Base-by-base conservation (phyloP, 1,140 invertebrate genomes). In the Trachymyrmex cornetzi region DNA sequence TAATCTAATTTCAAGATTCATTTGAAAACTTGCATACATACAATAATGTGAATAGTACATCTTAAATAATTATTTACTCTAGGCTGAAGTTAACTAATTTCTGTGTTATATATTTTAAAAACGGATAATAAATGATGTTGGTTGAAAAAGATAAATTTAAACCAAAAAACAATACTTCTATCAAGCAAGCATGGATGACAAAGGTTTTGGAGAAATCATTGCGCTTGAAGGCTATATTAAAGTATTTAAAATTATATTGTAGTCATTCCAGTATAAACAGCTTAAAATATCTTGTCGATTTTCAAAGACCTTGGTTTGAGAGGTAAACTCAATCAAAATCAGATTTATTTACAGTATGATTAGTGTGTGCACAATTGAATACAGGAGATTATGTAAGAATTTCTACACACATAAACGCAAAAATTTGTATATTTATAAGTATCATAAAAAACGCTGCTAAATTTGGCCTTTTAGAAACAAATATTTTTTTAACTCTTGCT, bases 221-320 rank as follows among this genome's bases (percentile, higher is more conserved):
- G 1, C n/a, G 19, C 3, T 50, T 14, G 4, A 61, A 30, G 5
- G 9, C 66, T 53, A 53, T 89, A 24, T n/a, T 14, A 34, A 81
- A 90, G 75, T 87, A 91, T 44, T 22, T 89, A 22, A 88, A 86
- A 30, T 44, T 77, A 19, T 92, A 89, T 64, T 87, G 90, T 77
- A 22, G 84, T 14, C 50, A 91, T 64, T 87, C 89, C 16, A 90
- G 86, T 57, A 64, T 90, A 30, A 66, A 44, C 0, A 85, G 85
- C 16, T 64, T 86, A 12, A 92, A 90, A 44, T 90, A 90, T 30
- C 67, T 90, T 19, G 72, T 24, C 34, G 80, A 90, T 38, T 34
- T 72, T 24, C 44, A 59, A 12, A 79, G 66, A 61, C 84, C 66
- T 53, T 87, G 84, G 84, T 48, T 85, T 27, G 89, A 89, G 24